Evolutionary conservation across 2,888 invertebrate genomes (phyloP), one percentile per base, ranked within the genome.

Genomic region (Conops quadrifasciatus): DNA sequence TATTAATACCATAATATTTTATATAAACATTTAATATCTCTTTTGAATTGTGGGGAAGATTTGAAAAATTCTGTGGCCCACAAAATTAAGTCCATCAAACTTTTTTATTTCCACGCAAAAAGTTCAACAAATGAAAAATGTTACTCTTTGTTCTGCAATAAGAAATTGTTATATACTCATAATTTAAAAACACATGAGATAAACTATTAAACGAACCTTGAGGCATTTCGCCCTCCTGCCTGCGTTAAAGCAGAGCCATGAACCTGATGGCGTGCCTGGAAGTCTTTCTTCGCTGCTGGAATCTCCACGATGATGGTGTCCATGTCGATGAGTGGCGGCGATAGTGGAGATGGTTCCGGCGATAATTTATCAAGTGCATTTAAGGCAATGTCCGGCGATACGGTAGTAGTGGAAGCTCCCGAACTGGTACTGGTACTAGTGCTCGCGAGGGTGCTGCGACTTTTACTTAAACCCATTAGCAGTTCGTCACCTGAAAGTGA

Each of bases 401-500:
- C 21, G 1, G 72, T 65, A 2, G 53, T 51, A 9, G 9, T 36
- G 9, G 36, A 36, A n/a, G 53, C 21, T 1, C 21, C 21, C 9
- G 53, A n/a, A n/a, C 21, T 53, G 2, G 21, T 53, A 21, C 53
- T 53, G 49, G 49, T n/a, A n/a, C 49, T 19, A 49, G 16, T 49
- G 49, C 49, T 19, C 5, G 36, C 9, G 9, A 9, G 9, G 36
- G 36, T 36, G 58, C 11, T 58, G 58, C 28, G 21, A 13, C 28
- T 58, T 28, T 58, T 58, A 24, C 26, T 1, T 78, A 67, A 67
- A 45, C 67, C 71, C 65, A 71, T 68, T 30, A 75, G 67, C 47
- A 73, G 60, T 26, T 78, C 78, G 51, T 78, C 77, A 28, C 75
- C 79, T 78, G 68, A 58, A 64, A 65, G 36, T 30, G 5, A 45